Conservation (phyloP, 2,113 vertebrate genomes). For the Lepus americanus region DNA sequence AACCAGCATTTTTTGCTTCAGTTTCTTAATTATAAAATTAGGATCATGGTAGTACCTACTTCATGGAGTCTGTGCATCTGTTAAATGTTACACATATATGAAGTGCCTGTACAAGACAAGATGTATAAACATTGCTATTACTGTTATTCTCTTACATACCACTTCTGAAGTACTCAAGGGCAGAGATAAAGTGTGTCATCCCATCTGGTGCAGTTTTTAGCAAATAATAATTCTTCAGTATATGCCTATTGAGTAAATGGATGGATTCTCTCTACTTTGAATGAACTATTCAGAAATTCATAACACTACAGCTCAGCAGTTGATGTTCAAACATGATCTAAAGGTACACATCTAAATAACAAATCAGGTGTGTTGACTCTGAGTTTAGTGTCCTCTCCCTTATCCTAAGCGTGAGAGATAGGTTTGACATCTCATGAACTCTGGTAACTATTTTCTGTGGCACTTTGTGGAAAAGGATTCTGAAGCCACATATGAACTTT, state of each 20-base stretch:
- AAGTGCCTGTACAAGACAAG: background rate
- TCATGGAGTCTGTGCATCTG: background rate
- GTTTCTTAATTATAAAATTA: slow-evolving; percentile 22
- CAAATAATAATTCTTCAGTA: background rate
- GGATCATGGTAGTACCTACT: background rate
- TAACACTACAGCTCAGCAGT: background rate
- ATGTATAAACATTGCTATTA: background rate
- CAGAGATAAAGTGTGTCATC: background rate
- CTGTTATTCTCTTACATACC: background rate
- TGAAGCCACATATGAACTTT: slow-evolving; percentile 47
- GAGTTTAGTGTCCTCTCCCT: background rate
- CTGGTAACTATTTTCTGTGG: background rate
- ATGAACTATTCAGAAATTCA: background rate
- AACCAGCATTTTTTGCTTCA: background rate
- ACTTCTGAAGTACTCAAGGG: background rate
- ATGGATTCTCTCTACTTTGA: background rate
- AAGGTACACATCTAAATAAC: background rate
- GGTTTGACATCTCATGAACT: background rate
- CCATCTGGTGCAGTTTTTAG: background rate
- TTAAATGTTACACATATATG: background rate
- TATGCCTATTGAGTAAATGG: background rate
- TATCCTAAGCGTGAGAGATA: background rate
- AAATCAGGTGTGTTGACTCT: background rate
- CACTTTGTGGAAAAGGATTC: background rate
- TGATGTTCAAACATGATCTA: background rate